Percentiles rank a stretch among this genome's conserved stretches.
phyloP scores from a whole-genome alignment of 30 jellyfish, hydroid and myxozoan species.

The Aurelia aurita complex sp. Pacific region DNA sequence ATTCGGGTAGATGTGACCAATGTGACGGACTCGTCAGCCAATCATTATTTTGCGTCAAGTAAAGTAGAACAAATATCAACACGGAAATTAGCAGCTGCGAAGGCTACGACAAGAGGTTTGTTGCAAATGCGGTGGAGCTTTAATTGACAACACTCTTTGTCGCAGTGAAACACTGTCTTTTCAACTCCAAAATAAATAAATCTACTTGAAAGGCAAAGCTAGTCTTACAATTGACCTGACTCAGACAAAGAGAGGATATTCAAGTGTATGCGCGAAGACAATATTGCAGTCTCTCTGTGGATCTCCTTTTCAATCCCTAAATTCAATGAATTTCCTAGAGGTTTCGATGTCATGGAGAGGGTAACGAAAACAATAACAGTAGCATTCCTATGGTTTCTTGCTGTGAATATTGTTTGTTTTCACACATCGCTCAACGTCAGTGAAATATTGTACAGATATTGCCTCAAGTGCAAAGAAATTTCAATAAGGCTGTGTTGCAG shows the following conservation, averaged over 20 bases:
- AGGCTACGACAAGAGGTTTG: too few relatives aligned
- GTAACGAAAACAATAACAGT: constrained; percentile 17
- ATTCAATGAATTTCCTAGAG: not conserved
- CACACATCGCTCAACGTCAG: not conserved
- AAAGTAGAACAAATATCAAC: too few relatives aligned
- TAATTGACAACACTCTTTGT: not conserved
- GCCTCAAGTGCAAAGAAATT: too few relatives aligned
- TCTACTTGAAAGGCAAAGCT: not conserved
- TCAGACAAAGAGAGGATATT: constrained; percentile 15
- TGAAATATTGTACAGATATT: not conserved
- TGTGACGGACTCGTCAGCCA: too few relatives aligned
- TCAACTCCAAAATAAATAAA: not conserved
- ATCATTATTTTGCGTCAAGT: too few relatives aligned
- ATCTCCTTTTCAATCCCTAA: constrained; percentile 14
- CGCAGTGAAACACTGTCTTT: not conserved
- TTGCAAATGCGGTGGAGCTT: not conserved
- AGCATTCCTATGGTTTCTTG: constrained; percentile 3
- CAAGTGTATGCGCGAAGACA: not conserved
- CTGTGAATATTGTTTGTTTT: not conserved
- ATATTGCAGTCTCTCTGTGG: constrained; percentile 6
- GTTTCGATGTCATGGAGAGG: constrained; percentile 5
- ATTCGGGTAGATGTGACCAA: too few relatives aligned
- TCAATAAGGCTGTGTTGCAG: too few relatives aligned
- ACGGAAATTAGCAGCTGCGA: too few relatives aligned
- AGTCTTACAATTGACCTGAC: constrained; percentile 5